Evolutionary conservation across 2,113 vertebrate species (phyloP).

Genomic region (Furnarius figulus): DNA sequence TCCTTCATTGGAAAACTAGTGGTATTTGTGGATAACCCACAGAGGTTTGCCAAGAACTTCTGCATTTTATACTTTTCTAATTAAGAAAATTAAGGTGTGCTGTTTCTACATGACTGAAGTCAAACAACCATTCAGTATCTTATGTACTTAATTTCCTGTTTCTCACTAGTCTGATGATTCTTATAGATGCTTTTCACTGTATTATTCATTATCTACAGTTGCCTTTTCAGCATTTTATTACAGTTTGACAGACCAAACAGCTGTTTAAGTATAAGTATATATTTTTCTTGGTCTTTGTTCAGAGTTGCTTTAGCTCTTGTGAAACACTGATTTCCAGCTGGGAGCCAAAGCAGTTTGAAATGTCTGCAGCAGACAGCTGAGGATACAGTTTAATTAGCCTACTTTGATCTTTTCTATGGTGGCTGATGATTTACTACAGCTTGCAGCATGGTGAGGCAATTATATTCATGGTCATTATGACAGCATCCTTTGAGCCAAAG

Average conservation of each 20-base stretch:
- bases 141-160: not conserved
- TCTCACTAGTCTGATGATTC: not conserved
- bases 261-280: constrained; percentile 55
- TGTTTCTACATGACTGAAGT: not conserved
- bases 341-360: constrained; percentile 58
- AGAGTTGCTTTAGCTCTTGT: constrained; percentile 44
- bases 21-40: not conserved
- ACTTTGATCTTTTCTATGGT: constrained; percentile 60
- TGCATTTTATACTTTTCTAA: not conserved
- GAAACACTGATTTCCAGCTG: constrained; percentile 60
- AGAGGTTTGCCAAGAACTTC: not conserved
- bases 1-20: not conserved
- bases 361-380: constrained; percentile 58
- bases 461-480: constrained; percentile 59
- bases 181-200: not conserved
- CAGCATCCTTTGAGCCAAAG: constrained; percentile 41
- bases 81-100: constrained; percentile 3
- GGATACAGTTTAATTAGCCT: constrained; percentile 62
- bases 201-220: not conserved
- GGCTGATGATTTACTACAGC: constrained; percentile 64
- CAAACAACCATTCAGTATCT: not conserved
- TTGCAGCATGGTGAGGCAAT: constrained; percentile 56
- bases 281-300: constrained; percentile 57
- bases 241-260: constrained; percentile 20
- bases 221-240: constrained; percentile 15